Conservation (phyloP, 2,888 invertebrate genomes). For the Ophion obscuratus region DNA sequence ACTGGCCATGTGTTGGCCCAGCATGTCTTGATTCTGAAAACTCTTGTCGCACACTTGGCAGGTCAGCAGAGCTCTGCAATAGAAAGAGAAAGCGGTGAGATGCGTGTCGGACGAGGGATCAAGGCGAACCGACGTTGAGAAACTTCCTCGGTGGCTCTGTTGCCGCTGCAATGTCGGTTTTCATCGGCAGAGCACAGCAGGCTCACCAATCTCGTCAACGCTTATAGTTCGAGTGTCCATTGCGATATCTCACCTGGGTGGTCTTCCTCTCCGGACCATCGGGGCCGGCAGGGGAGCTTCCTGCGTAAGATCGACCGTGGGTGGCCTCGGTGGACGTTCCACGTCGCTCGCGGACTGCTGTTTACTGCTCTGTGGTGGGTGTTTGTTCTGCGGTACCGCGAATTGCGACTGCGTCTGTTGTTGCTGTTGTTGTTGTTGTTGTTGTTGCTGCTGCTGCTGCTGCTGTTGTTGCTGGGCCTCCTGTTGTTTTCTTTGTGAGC, state of each 20-base stretch:
- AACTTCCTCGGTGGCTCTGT: background rate
- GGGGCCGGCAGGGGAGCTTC: slow-evolving; percentile 82
- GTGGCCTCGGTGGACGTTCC: slow-evolving; percentile 84
- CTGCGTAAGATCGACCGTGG: slow-evolving; percentile 84
- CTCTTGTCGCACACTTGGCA: slow-evolving; percentile 85
- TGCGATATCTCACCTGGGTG: slow-evolving; percentile 76
- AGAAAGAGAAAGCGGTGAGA: background rate
- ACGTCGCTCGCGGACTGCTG: slow-evolving; percentile 77
- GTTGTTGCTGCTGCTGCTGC: slow-evolving; percentile 59
- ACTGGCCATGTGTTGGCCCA: slow-evolving; percentile 84
- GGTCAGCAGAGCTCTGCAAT: slow-evolving; percentile 75
- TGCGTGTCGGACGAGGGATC: background rate
- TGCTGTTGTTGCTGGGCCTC: slow-evolving; percentile 78
- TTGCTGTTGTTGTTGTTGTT: slow-evolving; percentile 82
- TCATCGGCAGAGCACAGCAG: too few species aligned
- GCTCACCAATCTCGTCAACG: too few species aligned
- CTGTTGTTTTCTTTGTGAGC: slow-evolving; percentile 81
- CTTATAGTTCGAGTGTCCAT: background rate
- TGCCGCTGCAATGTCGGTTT: too few species aligned
- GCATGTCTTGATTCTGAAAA: slow-evolving; percentile 84
- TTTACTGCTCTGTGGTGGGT: slow-evolving; percentile 72
- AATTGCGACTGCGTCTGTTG: slow-evolving; percentile 78
- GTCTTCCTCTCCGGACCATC: slow-evolving; percentile 80
- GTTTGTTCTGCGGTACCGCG: slow-evolving; percentile 83
- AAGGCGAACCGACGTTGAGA: slow-evolving; percentile 29